Percentiles rank a stretch among this genome's conserved stretches.
Conservation (phyloP, 2,797 vertebrate genomes). For the Lacerta viridis region DNA sequence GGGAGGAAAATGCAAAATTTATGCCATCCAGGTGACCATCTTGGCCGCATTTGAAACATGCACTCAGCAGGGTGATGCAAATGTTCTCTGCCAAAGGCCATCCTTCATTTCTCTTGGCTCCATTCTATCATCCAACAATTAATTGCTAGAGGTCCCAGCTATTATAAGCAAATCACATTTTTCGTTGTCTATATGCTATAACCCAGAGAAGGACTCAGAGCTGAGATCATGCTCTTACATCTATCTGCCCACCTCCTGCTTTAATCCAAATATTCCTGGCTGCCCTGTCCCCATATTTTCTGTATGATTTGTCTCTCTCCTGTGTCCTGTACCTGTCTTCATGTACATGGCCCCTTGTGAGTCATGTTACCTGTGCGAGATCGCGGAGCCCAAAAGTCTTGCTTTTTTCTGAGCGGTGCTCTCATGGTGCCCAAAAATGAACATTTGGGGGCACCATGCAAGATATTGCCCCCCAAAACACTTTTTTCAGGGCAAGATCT, state of each 20-base stretch:
- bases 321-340: not conserved
- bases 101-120: conserved; percentile 67
- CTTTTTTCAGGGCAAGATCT: too few species aligned
- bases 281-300: too few species aligned
- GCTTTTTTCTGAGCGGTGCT: too few species aligned
- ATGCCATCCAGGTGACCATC: conserved; percentile 48
- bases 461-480: too few species aligned
- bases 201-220: not conserved
- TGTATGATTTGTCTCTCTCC: too few species aligned
- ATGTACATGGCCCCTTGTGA: not conserved
- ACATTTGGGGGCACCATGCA: too few species aligned
- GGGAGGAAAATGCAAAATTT: conserved; percentile 37
- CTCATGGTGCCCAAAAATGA: too few species aligned
- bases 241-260: not conserved
- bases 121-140: conserved; percentile 47
- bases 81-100: conserved; percentile 57
- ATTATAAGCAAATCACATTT: conserved; percentile 53
- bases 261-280: too few species aligned
- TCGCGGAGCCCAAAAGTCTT: too few species aligned
- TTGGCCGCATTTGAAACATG: conserved; percentile 62
- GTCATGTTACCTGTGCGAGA: too few species aligned
- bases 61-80: conserved; percentile 66
- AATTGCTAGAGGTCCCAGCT: conserved; percentile 53
- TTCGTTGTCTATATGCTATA: not conserved
- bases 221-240: not conserved